Conservation (phyloP, 2,888 invertebrate genomes). For the Drosophila kuntzei region DNA sequence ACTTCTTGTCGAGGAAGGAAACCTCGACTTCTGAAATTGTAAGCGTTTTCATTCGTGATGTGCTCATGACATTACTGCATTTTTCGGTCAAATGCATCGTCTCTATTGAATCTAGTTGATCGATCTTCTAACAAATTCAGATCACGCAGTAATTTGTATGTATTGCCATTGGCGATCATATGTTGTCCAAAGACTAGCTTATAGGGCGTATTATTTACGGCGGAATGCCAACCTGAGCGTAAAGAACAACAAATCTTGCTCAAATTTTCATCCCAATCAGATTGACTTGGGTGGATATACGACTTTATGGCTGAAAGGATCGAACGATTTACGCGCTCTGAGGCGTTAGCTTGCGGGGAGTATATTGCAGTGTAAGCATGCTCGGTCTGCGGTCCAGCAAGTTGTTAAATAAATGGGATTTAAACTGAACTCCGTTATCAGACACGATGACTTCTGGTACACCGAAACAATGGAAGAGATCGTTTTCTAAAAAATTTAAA, state of each 20-base stretch:
- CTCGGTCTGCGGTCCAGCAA: not conserved
- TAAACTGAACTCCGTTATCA: not conserved
- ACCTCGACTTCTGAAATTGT: too few species aligned
- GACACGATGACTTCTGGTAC: not conserved
- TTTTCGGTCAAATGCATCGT: too few species aligned
- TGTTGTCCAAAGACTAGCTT: not conserved
- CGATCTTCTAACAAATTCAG: not conserved
- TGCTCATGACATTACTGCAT: too few species aligned
- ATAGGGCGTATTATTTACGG: not conserved
- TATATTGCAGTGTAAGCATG: conserved; percentile 9
- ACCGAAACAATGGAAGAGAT: not conserved
- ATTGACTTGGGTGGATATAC: conserved; percentile 3
- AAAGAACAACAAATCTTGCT: not conserved
- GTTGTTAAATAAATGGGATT: not conserved
- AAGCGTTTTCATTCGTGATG: too few species aligned
- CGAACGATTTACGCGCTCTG: conserved; percentile 15
- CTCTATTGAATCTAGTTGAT: not conserved
- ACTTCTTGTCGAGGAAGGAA: not conserved
- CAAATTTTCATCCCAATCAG: conserved; percentile 8
- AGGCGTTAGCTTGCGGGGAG: conserved; percentile 6
- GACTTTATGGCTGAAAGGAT: conserved; percentile 4
- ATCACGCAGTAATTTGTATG: not conserved
- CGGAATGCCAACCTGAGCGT: not conserved
- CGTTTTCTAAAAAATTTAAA: not conserved
- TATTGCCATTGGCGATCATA: not conserved